phyloP scores from a whole-genome alignment of 1,140 invertebrate species.

The Aphelenchoides besseyi region DNA sequence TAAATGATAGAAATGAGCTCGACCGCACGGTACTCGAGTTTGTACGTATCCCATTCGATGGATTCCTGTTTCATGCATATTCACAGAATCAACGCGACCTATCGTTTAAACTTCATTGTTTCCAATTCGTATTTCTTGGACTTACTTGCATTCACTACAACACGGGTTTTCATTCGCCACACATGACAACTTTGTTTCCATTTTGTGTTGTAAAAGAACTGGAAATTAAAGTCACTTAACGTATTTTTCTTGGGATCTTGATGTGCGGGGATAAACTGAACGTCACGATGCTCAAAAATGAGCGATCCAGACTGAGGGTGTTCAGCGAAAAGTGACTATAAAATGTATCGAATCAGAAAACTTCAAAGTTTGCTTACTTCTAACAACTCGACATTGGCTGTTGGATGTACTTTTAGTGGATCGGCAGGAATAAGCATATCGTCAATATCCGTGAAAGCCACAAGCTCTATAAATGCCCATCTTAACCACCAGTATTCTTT shows the following conservation, averaged over 20 bases:
- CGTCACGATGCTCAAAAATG: constrained; percentile 59
- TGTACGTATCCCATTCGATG: constrained; percentile 57
- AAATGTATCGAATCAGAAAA: not conserved
- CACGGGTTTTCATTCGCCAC: constrained; percentile 62
- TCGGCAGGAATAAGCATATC: constrained; percentile 59
- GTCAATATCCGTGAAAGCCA: constrained; percentile 62
- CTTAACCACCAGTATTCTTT: no score
- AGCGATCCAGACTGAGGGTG: constrained; percentile 61
- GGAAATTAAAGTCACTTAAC: constrained; percentile 55
- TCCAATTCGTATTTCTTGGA: not conserved
- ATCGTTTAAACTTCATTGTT: not conserved
- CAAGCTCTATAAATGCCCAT: constrained; percentile 36
- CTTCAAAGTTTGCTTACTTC: constrained; percentile 31
- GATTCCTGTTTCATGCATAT: constrained; percentile 62
- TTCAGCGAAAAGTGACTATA: constrained; percentile 55
- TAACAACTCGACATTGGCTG: constrained; percentile 51
- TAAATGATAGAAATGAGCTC: constrained; percentile 61
- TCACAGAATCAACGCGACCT: constrained; percentile 60
- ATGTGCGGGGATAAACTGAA: constrained; percentile 57
- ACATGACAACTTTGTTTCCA: constrained; percentile 59
- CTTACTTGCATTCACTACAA: constrained; percentile 62
- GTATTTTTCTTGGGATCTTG: constrained; percentile 33
- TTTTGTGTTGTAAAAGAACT: constrained; percentile 54
- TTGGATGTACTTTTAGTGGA: constrained; percentile 43
- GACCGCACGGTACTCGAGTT: constrained; percentile 53